Base-by-base conservation (phyloP, 2,113 vertebrate species). In the Engraulis encrasicolus region DNA sequence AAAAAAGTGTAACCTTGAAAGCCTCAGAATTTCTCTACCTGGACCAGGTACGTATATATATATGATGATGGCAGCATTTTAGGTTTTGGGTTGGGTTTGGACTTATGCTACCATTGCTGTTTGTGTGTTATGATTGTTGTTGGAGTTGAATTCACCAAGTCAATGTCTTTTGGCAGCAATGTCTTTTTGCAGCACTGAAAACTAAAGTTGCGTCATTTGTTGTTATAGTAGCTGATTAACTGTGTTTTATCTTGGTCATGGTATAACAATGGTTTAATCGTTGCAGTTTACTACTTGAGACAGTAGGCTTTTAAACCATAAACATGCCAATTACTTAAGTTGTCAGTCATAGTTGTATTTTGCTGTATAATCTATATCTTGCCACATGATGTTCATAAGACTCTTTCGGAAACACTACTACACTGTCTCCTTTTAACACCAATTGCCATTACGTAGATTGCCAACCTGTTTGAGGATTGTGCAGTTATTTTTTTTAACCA, bases 31-130 rank as follows among this genome's bases (percentile, higher is more conserved):
- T n/a, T n/a, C n/a, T n/a, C n/a, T n/a, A n/a, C n/a, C n/a, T n/a
- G n/a, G n/a, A n/a, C n/a, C n/a, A n/a, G n/a, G n/a, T n/a, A n/a
- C n/a, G n/a, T n/a, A n/a, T n/a, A n/a, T n/a, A n/a, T n/a, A n/a
- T n/a, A n/a, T n/a, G n/a, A n/a, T n/a, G 83, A 87, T 52, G 17
- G 0, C 17, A 50, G 78, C 15, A 37, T 84, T 71, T n/a, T 1
- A 34, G 31, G 61, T 15, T 0, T 34, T 0, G 61, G 12, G 3
- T 34, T 0, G 61, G 12, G 27, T 31, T 34, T 31, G 58, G n/a
- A 27, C 31, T 66, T 31, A 31, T 27, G 27, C 31, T 71, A 6
- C 4, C 3, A 0, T 61, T 9, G 61, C 27, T 12, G 15, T 34
- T 1, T 31, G 27, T 71, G 27, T 71, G 11, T 71, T 31, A n/a